phyloP scores from a whole-genome alignment of 2,113 vertebrate species.

The Oceanodroma tethys region DNA sequence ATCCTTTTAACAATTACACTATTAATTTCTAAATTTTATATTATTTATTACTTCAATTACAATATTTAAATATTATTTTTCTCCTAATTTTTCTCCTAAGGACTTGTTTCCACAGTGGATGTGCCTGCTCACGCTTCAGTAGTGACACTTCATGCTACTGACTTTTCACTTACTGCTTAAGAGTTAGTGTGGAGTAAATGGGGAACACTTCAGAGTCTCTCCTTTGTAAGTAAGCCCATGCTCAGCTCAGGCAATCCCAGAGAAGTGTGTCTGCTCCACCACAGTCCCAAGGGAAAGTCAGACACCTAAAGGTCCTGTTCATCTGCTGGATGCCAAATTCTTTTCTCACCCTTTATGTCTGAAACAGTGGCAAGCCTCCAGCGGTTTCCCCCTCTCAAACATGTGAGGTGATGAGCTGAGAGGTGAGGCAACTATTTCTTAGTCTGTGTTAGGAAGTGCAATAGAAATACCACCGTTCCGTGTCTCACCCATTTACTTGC shows the following conservation, averaged over 20 bases:
- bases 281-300: neutral
- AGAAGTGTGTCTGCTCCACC: neutral
- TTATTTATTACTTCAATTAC: neutral
- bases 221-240: neutral
- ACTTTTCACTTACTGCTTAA: neutral
- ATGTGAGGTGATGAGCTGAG: neutral
- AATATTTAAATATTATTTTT: neutral
- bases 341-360: neutral
- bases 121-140: neutral
- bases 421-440: neutral
- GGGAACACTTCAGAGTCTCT: neutral
- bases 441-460: neutral
- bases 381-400: neutral
- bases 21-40: neutral
- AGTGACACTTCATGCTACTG: neutral
- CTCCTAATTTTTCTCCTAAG: neutral
- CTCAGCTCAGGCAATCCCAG: neutral
- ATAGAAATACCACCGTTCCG: neutral
- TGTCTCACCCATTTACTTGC: neutral
- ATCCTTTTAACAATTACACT: neutral
- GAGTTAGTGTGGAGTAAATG: fast-evolving
- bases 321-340: neutral
- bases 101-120: neutral
- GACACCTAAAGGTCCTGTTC: neutral
- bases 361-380: neutral